Base-by-base conservation (phyloP, 1,140 invertebrate genomes). In the Himalopsyche phryganea region DNA sequence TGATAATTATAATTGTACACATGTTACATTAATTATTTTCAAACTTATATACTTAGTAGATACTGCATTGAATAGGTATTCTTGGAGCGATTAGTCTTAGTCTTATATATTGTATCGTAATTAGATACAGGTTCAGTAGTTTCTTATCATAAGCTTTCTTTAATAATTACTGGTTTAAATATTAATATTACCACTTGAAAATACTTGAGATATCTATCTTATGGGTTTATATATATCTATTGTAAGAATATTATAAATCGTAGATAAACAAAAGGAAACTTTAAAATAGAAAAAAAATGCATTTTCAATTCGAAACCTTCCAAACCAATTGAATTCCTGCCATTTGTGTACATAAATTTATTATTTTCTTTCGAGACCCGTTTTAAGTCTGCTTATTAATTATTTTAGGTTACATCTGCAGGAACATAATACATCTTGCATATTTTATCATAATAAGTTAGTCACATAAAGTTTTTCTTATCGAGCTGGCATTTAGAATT, bases 181-280 rank as follows among this genome's bases (percentile, higher is more conserved):
- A 75, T 75, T 76, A 77, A 75, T 78, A 78, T 75, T 76, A 78
- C 76, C 72, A 77, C 71, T 62, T 78, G 76, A 75, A 78, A 77
- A 78, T 78, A 78, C 74, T 76, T 75, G 73, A 76, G 68, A 76
- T 76, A 78, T n/a, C n/a, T n/a, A 28, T 75, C 74, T 76, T 77
- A 76, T 77, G 74, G 77, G 75, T 71, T 77, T 28, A 28, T 28
- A 28, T 65, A 78, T 78, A 77, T 77, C 72, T 78, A 78, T 74
- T 65, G 72, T 77, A 77, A 77, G 74, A 71, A 75, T 75, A 78
- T 77, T 76, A 77, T 78, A 72, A 74, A 76, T 72, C 75, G 75
- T 78, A 78, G 76, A 77, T 77, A 78, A 78, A 75, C 23, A 75
- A 46, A 77, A 77, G 74, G 76, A 75, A 77, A 77, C 73, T 77